Evolutionary conservation across 2,888 invertebrate genomes (phyloP).

Genomic region (Rotaria magnacalcarata): DNA sequence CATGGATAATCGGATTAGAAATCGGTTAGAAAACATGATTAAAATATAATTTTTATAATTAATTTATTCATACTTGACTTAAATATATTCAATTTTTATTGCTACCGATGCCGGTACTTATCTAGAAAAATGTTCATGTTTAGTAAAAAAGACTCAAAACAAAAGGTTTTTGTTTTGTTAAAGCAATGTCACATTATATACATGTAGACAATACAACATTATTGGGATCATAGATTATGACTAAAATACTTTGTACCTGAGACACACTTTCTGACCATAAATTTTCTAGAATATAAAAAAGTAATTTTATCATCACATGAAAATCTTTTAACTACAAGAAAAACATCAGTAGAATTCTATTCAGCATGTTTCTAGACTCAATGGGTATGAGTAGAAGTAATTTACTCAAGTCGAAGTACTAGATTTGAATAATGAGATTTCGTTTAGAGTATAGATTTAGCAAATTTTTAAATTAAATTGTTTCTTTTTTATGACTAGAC

Average conservation of each 20-base stretch:
- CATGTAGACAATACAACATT: not conserved
- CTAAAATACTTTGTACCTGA: not conserved
- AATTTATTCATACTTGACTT: slow-evolving; percentile 14
- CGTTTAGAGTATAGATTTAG: too few relatives aligned
- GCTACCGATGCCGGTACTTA: slow-evolving; percentile 19
- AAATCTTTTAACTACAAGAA: too few relatives aligned
- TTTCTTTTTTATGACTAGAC: too few relatives aligned
- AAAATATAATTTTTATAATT: not conserved
- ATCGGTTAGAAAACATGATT: not conserved
- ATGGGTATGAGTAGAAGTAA: too few relatives aligned
- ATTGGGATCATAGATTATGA: not conserved
- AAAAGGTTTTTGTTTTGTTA: not conserved
- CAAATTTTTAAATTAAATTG: too few relatives aligned
- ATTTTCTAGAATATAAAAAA: not conserved
- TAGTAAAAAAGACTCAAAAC: not conserved
- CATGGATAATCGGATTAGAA: not conserved
- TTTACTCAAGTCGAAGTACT: too few relatives aligned
- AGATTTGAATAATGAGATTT: too few relatives aligned
- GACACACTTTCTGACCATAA: not conserved
- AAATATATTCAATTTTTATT: not conserved
- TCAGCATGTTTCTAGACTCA: too few relatives aligned
- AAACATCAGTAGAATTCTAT: too few relatives aligned
- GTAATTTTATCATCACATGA: too few relatives aligned
- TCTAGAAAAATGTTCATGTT: slow-evolving; percentile 18
- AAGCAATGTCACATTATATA: not conserved